Conservation (phyloP, 1,140 invertebrate genomes). For the Choristoneura fumiferana region DNA sequence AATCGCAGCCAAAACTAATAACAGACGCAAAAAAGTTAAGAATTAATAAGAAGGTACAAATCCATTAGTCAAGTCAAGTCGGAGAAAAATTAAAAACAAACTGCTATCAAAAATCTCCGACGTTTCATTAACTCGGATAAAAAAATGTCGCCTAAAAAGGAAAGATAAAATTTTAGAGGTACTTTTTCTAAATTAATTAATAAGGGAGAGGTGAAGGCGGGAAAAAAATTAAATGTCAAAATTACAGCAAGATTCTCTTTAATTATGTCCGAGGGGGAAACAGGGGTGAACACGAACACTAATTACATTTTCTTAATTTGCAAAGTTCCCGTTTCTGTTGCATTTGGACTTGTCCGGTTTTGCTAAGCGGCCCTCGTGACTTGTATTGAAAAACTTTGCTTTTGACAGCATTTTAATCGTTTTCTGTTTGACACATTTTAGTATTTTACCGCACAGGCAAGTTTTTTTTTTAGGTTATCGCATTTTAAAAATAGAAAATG, state of each 20-base stretch:
- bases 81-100: slow-evolving; percentile 15
- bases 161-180: slow-evolving; percentile 70
- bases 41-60: slow-evolving; percentile 35
- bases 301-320: slow-evolving; percentile 77
- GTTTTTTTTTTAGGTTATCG: no score
- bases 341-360: slow-evolving; percentile 38
- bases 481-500: no score
- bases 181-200: slow-evolving; percentile 71
- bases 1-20: slow-evolving; percentile 37
- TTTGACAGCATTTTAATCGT: slow-evolving; percentile 15
- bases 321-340: slow-evolving; percentile 47
- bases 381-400: slow-evolving; percentile 29
- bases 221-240: slow-evolving; percentile 74
- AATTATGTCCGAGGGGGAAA: slow-evolving; percentile 61
- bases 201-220: slow-evolving; percentile 56
- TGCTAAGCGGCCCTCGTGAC: slow-evolving; percentile 31
- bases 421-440: not conserved
- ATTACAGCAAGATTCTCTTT: slow-evolving; percentile 74
- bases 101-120: slow-evolving; percentile 63
- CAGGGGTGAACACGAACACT: slow-evolving; percentile 36
- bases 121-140: slow-evolving; percentile 59
- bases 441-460: no score
- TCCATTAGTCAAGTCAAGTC: slow-evolving; percentile 21
- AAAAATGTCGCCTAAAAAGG: slow-evolving; percentile 58
- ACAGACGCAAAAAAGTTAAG: slow-evolving; percentile 29